These are phyloP conservation scores for Littorina saxatilis DNA, from an alignment of 1,140 invertebrate genomes.

Conservation along the genomic window DNA sequence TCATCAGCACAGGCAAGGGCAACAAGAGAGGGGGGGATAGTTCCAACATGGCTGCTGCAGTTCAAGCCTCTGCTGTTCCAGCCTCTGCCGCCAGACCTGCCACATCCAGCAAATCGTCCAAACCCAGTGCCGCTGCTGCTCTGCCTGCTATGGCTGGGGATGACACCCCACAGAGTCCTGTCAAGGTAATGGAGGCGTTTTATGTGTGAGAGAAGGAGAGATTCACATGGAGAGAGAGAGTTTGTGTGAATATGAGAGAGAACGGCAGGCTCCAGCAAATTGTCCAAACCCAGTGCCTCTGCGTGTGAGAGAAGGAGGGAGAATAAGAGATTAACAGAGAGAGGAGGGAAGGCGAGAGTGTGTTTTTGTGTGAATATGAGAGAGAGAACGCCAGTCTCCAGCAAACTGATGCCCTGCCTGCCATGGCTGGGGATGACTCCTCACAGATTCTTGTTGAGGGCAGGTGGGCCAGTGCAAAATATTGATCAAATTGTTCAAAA, in stretches of 20 bases:
- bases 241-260: too few relatives aligned
- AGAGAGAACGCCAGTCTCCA: too few relatives aligned
- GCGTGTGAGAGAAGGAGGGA: too few relatives aligned
- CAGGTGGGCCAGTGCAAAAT: too few relatives aligned
- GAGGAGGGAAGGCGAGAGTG: too few relatives aligned
- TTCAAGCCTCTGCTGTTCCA: slow-evolving; percentile 27
- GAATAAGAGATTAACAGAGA: too few relatives aligned
- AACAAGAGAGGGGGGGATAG: slow-evolving; percentile 47
- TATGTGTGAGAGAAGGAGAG: too few relatives aligned
- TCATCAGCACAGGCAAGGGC: slow-evolving; percentile 76
- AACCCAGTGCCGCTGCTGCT: slow-evolving; percentile 58
- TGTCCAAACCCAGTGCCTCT: slow-evolving; percentile 70
- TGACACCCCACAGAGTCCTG: slow-evolving; percentile 41
- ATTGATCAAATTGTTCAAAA: too few relatives aligned
- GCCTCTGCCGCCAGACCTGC: slow-evolving; percentile 69
- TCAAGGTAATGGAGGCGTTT: slow-evolving; percentile 43
- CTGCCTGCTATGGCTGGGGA: slow-evolving; percentile 32
- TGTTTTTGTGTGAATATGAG: too few relatives aligned
- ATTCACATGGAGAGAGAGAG: too few relatives aligned
- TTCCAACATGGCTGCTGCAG: slow-evolving; percentile 13
- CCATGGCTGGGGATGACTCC: slow-evolving; percentile 37
- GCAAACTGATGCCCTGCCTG: slow-evolving; percentile 15
- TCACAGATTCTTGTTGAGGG: slow-evolving; percentile 52
- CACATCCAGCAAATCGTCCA: slow-evolving; percentile 73
- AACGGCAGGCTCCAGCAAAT: slow-evolving; percentile 69